Evolutionary conservation across 2,888 invertebrate species (phyloP).

Genomic region (Rosalia funebris): DNA sequence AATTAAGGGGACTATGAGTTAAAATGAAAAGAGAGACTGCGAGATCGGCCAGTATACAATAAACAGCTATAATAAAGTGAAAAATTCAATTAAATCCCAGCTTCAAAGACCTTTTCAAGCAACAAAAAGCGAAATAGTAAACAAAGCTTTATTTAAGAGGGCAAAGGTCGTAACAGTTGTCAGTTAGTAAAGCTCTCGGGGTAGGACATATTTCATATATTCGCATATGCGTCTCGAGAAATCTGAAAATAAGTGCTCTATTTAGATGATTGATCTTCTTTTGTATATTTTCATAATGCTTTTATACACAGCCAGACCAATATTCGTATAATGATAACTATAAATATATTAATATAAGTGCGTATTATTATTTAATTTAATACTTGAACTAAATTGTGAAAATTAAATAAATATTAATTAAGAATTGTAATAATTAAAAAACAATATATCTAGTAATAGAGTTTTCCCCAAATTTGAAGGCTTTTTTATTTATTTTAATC

Average conservation of each 20-base stretch:
- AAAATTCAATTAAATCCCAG: slow-evolving; percentile 14
- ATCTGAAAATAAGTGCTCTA: not conserved
- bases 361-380: no score
- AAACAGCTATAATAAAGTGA: slow-evolving; percentile 21
- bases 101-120: slow-evolving; percentile 11
- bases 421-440: no score
- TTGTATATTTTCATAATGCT: no score
- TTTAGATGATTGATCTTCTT: not conserved
- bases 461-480: no score
- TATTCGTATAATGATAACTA: no score
- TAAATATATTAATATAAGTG: no score
- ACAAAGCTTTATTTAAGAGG: slow-evolving; percentile 16
- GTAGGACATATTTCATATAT: slow-evolving; percentile 1
- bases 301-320: no score
- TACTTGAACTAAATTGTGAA: no score
- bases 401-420: no score
- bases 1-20: not conserved
- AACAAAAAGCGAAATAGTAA: slow-evolving; percentile 1
- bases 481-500: no score
- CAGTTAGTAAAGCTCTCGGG: not conserved
- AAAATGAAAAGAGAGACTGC: slow-evolving; percentile 2
- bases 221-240: not conserved
- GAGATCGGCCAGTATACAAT: slow-evolving; percentile 7
- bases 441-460: no score
- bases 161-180: slow-evolving; percentile 18